Conservation (phyloP, 1,140 invertebrate genomes). For the Meloidogyne exigua region DNA sequence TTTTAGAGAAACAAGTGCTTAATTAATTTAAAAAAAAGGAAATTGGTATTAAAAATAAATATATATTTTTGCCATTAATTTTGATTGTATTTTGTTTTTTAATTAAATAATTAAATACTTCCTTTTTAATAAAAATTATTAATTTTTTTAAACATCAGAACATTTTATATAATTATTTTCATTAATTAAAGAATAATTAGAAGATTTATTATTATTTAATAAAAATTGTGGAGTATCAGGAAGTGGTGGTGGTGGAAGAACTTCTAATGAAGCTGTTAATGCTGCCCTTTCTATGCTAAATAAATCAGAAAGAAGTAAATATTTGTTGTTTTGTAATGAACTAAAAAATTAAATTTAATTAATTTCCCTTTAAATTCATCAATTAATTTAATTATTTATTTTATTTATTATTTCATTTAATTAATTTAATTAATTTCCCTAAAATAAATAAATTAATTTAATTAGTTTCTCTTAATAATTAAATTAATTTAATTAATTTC, state of each 20-base stretch:
- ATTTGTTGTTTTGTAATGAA: not conserved
- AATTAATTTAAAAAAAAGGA: not conserved
- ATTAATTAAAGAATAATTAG: not conserved
- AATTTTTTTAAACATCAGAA: not conserved
- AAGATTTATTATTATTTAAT: constrained; percentile 3
- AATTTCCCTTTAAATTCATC: no score
- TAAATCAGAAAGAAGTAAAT: constrained; percentile 5
- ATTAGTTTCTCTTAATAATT: no score
- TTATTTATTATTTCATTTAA: no score
- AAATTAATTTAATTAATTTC: no score
- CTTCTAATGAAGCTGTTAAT: not conserved
- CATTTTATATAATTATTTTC: not conserved
- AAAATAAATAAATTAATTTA: not conserved
- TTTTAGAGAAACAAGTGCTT: constrained; percentile 1
- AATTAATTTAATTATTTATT: no score
- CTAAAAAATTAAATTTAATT: not conserved
- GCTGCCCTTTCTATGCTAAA: not conserved
- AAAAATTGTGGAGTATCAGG: not conserved
- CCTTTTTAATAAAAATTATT: no score
- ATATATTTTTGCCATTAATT: not conserved
- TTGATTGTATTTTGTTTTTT: no score
- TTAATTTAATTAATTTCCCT: no score
- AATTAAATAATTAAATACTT: no score
- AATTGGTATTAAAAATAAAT: not conserved
- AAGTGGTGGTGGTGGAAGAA: not conserved